A percentile compares a stretch with the other conserved stretches of the same genome.
Evolutionary conservation across 2,888 invertebrate genomes (phyloP).

Genomic region (Heliconius erato): DNA sequence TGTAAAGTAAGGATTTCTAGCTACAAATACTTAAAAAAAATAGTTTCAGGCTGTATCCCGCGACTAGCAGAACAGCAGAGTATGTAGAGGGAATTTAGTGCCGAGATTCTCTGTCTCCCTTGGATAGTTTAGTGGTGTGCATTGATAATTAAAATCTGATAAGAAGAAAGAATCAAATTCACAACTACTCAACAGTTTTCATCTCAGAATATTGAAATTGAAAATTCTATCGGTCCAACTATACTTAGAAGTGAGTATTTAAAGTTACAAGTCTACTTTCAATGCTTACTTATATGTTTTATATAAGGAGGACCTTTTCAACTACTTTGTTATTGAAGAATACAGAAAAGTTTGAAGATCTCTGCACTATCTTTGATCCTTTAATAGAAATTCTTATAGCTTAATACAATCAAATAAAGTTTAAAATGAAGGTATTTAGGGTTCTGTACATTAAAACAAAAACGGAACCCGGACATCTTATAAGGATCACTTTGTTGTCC

Average conservation of each 20-base stretch:
- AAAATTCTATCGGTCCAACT: no score
- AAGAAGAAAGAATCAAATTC: no score
- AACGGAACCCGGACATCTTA: no score
- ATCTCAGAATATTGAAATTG: not conserved
- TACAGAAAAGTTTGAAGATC: constrained; percentile 14
- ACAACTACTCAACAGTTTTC: not conserved
- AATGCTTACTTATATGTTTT: not conserved
- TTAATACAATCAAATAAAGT: constrained; percentile 8
- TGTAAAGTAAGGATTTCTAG: not conserved
- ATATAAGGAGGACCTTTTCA: not conserved
- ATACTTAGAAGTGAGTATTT: not conserved
- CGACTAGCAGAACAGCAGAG: not conserved
- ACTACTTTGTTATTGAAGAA: not conserved
- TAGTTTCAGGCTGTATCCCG: not conserved
- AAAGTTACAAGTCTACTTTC: not conserved
- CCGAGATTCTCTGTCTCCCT: not conserved
- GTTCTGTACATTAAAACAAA: no score
- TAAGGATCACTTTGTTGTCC: no score
- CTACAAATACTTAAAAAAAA: no score
- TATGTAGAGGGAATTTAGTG: not conserved
- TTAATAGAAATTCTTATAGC: not conserved
- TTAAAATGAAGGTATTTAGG: not conserved
- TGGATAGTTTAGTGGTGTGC: no score
- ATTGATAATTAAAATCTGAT: no score
- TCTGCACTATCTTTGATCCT: constrained; percentile 12